A percentile compares a stretch with the other conserved stretches of the same genome.
Conservation (phyloP, 1,140 invertebrate genomes). For the Tetranychus cinnabarinus region DNA sequence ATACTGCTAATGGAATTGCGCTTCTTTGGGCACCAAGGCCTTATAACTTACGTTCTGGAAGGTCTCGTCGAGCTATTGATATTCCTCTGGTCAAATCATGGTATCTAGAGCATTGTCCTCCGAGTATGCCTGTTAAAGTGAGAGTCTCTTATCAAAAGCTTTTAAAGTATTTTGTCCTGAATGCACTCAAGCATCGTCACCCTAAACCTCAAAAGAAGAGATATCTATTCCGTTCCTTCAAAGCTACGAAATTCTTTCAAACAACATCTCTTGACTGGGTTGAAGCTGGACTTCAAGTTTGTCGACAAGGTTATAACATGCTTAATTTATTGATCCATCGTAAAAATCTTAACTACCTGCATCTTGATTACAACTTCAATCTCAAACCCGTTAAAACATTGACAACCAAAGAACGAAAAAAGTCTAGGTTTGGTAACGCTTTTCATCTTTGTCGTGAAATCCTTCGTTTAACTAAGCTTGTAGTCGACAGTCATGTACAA, state of each 20-base stretch:
- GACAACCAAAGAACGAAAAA: constrained; percentile 97
- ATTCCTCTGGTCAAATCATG: constrained; percentile 90
- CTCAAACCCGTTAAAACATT: constrained; percentile 97
- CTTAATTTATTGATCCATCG: constrained; percentile 93
- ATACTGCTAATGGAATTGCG: constrained; percentile 95
- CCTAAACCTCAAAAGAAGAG: constrained; percentile 97
- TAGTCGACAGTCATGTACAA: constrained; percentile 97
- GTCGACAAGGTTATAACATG: constrained; percentile 99
- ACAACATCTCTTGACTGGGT: constrained; percentile 98
- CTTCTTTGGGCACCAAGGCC: constrained; percentile 94
- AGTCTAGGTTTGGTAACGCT: constrained; percentile 96
- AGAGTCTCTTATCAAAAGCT: constrained; percentile 97
- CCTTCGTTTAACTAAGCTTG: constrained; percentile 81
- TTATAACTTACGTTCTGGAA: constrained; percentile 78
- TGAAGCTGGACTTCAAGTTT: constrained; percentile 83
- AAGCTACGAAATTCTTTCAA: constrained; percentile 99
- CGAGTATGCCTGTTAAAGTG: constrained; percentile 90
- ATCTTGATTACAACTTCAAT: constrained; percentile 99
- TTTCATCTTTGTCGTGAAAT: constrained; percentile 99
- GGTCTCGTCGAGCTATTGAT: constrained; percentile 64
- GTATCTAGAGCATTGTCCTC: constrained; percentile 82
- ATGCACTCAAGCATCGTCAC: constrained; percentile 83
- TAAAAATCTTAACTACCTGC: constrained; percentile 97
- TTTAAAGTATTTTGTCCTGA: constrained; percentile 91
- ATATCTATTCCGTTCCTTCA: constrained; percentile 93